These are phyloP conservation scores for Indri indri DNA, from an alignment of 2,113 vertebrate species.

Conservation along the genomic window DNA sequence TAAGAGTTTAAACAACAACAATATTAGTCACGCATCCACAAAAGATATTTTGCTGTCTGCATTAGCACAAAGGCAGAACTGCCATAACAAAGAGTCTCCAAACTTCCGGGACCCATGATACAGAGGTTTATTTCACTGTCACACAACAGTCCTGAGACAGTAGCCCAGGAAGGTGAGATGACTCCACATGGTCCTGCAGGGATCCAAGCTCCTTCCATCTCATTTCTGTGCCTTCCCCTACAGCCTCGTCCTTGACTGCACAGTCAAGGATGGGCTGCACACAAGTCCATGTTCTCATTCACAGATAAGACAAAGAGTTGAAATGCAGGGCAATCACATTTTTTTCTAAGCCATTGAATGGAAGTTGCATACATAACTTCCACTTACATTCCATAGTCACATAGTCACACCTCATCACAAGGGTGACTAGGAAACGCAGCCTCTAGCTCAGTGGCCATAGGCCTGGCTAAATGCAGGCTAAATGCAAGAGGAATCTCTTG, in stretches of 20 bases:
- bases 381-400: neutral
- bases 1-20: neutral
- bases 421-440: neutral
- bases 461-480: no score
- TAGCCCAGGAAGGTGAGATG: neutral
- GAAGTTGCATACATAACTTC: neutral
- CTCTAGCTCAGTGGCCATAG: neutral
- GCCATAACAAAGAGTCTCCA: neutral
- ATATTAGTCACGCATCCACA: neutral
- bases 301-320: neutral
- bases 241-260: neutral
- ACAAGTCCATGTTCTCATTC: neutral
- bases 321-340: neutral
- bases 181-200: neutral
- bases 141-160: neutral
- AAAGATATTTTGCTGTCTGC: neutral
- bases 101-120: neutral
- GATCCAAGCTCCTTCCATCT: neutral
- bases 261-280: neutral
- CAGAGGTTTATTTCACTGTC: neutral
- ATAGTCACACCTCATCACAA: neutral
- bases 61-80: neutral
- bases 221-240: neutral
- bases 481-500: neutral
- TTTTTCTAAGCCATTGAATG: neutral